Evolutionary conservation across 2,113 vertebrate genomes (phyloP).

Genomic region (Gnathochromis pfefferi): DNA sequence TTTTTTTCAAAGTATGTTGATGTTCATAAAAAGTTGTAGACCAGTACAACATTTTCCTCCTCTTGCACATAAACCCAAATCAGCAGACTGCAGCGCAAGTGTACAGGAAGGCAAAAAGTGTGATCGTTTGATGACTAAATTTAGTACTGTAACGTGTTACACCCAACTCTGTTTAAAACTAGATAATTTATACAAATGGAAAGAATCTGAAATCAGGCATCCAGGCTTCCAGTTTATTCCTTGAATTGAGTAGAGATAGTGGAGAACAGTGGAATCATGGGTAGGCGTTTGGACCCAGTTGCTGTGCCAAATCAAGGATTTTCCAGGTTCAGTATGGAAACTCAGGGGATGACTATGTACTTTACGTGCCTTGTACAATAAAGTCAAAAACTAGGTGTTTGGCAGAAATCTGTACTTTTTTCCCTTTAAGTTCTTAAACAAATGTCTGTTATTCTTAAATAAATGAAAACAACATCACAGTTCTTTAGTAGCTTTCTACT

Average conservation of each 20-base stretch:
- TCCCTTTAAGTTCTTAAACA: neutral
- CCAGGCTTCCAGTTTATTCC: neutral
- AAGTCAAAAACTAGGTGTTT: neutral
- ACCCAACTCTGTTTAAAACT: neutral
- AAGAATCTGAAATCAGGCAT: neutral
- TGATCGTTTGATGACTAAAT: neutral
- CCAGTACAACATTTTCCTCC: neutral
- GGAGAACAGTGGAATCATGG: neutral
- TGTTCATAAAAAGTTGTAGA: neutral
- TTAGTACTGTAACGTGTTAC: accelerated
- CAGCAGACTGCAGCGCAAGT: neutral
- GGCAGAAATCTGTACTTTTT: neutral
- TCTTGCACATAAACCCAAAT: neutral
- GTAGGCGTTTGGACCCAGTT: neutral
- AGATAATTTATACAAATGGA: neutral
- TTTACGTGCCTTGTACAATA: neutral
- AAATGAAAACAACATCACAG: neutral
- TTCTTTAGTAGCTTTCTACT: neutral
- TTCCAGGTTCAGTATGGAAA: neutral
- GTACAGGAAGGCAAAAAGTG: neutral
- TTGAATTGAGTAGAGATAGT: neutral
- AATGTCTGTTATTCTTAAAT: neutral
- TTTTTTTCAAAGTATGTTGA: neutral
- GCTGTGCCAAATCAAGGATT: neutral
- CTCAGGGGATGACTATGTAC: neutral